Base-by-base conservation (phyloP, 2,797 vertebrate genomes). In the Erethizon dorsatum region DNA sequence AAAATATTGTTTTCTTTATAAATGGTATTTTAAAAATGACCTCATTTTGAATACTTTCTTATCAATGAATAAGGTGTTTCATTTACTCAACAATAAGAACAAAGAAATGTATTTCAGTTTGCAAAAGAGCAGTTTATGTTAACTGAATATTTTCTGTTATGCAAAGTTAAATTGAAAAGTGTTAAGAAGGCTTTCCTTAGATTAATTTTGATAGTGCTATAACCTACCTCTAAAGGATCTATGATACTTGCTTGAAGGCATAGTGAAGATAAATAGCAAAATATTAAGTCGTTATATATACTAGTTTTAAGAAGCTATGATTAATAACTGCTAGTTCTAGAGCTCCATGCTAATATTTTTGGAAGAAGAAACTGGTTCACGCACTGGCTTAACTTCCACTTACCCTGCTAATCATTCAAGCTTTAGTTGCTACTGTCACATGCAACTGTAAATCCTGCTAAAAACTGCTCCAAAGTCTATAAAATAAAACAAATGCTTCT, bases 71-170 rank as follows among this genome's bases (percentile, higher is more conserved):
- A 41, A 50, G 15, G 6, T 28, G 18, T 94, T 89, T 91, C 9
- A 50, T 85, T 88, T 95, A 83, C 78, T 86, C 20, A 93, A 75
- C 91, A 37, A 78, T 83, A 61, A 83, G 14, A 83, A 78, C 7
- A 82, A 61, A 85, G n/a, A 82, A 28, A 88, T 50, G 26, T 28
- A 87, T 91, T 78, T 89, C 71, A 41, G 41, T 95, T 89, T 86
- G 3, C 17, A 83, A 65, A 89, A 71, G 45, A 61, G 17, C 33
- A 73, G 52, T 56, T 90, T 75, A 80, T 37, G 2, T 41, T 94
- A 86, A 65, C 50, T 57, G 52, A 95, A 88, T 91, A 47, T 80
- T 88, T 77, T 50, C 15, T 82, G 5, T 77, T 22, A 69, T 18
- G 1, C 52, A 31, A 95, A 12, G 67, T 63, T 92, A 91, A 91